Conservation (phyloP, 2,113 vertebrate genomes). For the Mastomys coucha region DNA sequence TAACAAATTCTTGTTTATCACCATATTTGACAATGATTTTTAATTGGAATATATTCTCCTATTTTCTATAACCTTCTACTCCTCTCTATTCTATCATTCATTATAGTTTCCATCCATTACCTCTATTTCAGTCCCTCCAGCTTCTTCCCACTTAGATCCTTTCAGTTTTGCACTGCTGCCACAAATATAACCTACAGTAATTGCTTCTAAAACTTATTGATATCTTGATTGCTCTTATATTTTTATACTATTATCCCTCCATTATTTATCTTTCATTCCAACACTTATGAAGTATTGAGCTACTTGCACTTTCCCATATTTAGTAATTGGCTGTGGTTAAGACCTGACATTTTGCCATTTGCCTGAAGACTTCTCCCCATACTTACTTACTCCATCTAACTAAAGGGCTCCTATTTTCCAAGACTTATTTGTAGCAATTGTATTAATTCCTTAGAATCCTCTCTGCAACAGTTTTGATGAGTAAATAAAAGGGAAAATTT, state of each 20-base stretch:
- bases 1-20: neutral
- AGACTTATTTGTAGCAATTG: neutral
- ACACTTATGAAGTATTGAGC: neutral
- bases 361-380: neutral
- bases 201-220: neutral
- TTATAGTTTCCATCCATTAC: neutral
- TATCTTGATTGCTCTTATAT: neutral
- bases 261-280: neutral
- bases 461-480: neutral
- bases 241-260: neutral
- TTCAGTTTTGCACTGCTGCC: neutral
- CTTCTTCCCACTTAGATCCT: neutral
- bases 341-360: neutral
- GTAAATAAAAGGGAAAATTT: slow-evolving; percentile 21
- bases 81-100: neutral
- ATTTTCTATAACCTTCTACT: neutral
- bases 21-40: neutral
- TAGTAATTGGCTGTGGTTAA: neutral
- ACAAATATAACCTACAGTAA: neutral
- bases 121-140: neutral
- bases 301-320: neutral
- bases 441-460: neutral
- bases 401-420: neutral
- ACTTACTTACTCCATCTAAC: neutral
- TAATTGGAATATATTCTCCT: neutral